Conservation (phyloP, 2,113 vertebrate genomes). For the Myiopsitta monachus region DNA sequence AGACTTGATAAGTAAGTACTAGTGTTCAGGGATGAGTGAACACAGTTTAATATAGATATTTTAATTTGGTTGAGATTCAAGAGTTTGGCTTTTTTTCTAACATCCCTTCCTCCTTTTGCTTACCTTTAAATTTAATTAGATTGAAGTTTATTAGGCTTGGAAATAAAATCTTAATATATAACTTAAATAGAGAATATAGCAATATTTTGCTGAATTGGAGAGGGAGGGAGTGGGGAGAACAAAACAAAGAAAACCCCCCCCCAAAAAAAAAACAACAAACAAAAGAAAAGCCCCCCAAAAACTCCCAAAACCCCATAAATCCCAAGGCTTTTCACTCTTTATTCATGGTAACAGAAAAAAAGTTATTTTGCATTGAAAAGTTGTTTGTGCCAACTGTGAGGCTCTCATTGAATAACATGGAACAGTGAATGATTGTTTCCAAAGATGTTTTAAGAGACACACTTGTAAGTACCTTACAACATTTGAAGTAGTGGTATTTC, state of each 20-base stretch:
- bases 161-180: conserved; percentile 50
- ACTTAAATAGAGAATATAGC: conserved; percentile 8
- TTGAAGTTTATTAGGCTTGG: conserved; percentile 16
- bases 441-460: conserved; percentile 18
- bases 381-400: conserved; percentile 7
- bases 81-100: conserved; percentile 13
- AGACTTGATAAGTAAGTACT: conserved; percentile 37
- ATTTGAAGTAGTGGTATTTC: neutral
- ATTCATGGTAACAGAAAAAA: neutral
- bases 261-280: neutral
- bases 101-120: neutral
- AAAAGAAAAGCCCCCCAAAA: neutral
- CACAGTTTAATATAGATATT: conserved; percentile 25
- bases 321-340: neutral
- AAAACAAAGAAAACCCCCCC: neutral
- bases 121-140: conserved; percentile 23
- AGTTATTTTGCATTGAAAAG: conserved; percentile 22
- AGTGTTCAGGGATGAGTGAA: conserved; percentile 11
- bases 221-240: neutral
- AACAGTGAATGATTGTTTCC: neutral
- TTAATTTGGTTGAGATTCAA: conserved; percentile 42
- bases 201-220: neutral
- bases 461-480: neutral
- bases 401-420: neutral
- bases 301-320: neutral